A percentile compares a stretch with the other conserved stretches of the same genome.
Conservation (phyloP, 2,797 vertebrate species). For the Avahi laniger region DNA sequence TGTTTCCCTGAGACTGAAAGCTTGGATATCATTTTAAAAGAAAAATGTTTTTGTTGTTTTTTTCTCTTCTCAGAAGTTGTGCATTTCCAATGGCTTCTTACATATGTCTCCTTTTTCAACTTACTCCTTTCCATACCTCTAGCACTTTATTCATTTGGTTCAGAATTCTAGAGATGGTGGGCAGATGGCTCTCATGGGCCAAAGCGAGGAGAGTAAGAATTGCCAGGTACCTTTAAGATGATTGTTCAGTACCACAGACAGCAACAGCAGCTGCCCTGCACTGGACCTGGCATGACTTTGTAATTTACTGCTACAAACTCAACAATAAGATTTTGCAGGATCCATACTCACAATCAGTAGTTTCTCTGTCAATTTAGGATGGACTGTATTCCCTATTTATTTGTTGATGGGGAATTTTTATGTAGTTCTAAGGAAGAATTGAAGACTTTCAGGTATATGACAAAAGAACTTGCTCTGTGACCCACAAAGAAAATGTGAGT, state of each 20-base stretch:
- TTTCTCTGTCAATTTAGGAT: background rate
- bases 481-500: background rate
- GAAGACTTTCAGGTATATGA: background rate
- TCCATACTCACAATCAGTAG: background rate
- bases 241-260: background rate
- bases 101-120: background rate
- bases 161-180: background rate
- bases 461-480: background rate
- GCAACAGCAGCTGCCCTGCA: accelerated
- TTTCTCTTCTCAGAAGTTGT: background rate
- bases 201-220: background rate
- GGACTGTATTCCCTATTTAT: background rate
- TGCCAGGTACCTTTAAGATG: accelerated
- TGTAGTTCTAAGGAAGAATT: background rate
- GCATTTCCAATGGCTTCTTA: background rate
- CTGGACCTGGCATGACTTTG: accelerated
- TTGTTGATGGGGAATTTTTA: background rate
- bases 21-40: background rate
- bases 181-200: background rate
- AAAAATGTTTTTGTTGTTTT: background rate
- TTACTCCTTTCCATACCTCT: background rate
- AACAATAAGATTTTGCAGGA: background rate
- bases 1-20: background rate
- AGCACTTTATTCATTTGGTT: background rate
- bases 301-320: background rate